Conservation (phyloP, 2,113 vertebrate species). For the Axis porcinus region DNA sequence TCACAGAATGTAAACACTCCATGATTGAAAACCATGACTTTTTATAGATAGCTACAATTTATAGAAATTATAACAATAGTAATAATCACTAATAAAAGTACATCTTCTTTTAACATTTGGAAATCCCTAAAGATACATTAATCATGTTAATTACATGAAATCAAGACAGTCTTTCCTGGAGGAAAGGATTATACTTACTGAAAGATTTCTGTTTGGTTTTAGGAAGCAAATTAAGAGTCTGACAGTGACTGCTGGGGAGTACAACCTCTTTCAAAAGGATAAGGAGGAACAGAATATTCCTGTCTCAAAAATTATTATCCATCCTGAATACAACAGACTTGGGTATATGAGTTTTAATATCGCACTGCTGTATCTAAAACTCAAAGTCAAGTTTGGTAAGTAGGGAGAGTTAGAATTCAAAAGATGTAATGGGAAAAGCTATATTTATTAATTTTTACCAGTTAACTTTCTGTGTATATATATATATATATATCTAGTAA, state of each 20-base stretch:
- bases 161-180: background rate
- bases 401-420: background rate
- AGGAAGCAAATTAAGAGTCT: background rate
- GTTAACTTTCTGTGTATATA: background rate
- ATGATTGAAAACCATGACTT: background rate
- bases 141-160: background rate
- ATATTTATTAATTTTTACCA: background rate
- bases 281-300: background rate
- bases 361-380: background rate
- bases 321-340: background rate
- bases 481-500: background rate
- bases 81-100: background rate
- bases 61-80: background rate
- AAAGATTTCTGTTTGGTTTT: background rate
- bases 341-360: background rate
- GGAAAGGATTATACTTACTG: background rate
- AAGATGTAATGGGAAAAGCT: background rate
- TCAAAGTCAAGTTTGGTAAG: slow-evolving; percentile 28
- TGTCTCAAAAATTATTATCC: background rate
- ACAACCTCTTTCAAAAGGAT: background rate
- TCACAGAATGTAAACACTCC: background rate
- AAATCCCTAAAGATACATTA: background rate
- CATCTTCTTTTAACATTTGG: background rate
- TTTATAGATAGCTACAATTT: background rate
- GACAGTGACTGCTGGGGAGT: background rate